These are phyloP conservation scores for Gymnocypris eckloni DNA, from an alignment of 2,797 vertebrate species.

Conservation along the genomic window DNA sequence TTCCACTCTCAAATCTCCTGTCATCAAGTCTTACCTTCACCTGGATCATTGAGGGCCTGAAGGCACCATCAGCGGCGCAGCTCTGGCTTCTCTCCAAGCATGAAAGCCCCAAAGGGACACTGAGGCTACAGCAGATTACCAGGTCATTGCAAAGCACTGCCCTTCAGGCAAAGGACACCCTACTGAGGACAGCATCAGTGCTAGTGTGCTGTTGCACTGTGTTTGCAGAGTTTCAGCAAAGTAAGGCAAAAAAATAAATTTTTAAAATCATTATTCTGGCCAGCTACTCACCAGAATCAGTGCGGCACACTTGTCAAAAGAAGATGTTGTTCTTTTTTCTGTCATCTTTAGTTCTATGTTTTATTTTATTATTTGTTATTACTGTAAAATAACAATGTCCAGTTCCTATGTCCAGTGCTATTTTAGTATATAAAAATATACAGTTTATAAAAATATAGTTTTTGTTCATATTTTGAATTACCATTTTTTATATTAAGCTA, in stretches of 20 bases:
- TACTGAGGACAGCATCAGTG: conserved; percentile 38
- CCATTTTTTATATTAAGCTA: too few species aligned
- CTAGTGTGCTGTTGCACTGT: conserved; percentile 14
- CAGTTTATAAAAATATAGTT: not conserved
- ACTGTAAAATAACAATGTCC: not conserved
- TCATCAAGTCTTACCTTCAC: conserved; percentile 48
- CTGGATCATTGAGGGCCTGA: conserved; percentile 33
- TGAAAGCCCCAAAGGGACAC: conserved; percentile 46
- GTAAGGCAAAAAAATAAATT: conserved; percentile 20
- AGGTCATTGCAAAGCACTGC: conserved; percentile 41
- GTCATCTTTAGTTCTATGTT: not conserved
- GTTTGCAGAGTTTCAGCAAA: conserved; percentile 24
- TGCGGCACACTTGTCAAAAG: conserved; percentile 29
- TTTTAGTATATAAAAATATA: not conserved
- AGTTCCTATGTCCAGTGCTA: not conserved
- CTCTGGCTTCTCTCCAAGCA: conserved; percentile 48
- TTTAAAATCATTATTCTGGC: conserved; percentile 7
- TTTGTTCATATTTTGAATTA: not conserved
- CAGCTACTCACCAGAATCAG: conserved; percentile 23
- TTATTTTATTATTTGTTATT: not conserved
- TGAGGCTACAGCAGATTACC: conserved; percentile 42
- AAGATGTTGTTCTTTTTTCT: not conserved
- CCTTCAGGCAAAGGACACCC: conserved; percentile 53
- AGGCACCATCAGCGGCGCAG: conserved; percentile 26
- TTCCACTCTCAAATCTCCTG: conserved; percentile 45